Percentiles rank a stretch among this genome's conserved stretches.
These are phyloP conservation scores for Cephalopterus ornatus DNA, from an alignment of 2,113 vertebrate genomes.

Conservation along the genomic window DNA sequence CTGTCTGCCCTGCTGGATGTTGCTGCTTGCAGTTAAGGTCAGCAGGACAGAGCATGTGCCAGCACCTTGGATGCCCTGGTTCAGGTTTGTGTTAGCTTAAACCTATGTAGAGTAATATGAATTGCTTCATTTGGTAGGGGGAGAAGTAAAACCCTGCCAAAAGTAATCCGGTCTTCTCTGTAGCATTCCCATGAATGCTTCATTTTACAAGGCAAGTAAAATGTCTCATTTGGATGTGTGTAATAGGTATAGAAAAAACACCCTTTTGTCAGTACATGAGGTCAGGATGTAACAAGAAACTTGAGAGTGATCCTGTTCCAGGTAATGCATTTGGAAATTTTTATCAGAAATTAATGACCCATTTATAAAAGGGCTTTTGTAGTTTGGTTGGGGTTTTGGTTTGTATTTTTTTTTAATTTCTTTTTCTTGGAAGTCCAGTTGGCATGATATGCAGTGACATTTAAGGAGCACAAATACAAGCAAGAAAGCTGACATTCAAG, in stretches of 20 bases:
- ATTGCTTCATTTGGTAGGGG: not conserved
- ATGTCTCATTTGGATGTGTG: not conserved
- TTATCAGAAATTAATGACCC: conserved; percentile 29
- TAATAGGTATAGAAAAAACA: not conserved
- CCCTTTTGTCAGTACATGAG: not conserved
- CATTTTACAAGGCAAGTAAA: not conserved
- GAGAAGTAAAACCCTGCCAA: not conserved
- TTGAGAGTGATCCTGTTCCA: conserved; percentile 30
- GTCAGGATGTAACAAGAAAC: conserved; percentile 17
- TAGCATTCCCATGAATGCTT: not conserved
- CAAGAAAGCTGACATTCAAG: conserved; percentile 26
- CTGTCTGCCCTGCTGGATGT: not conserved
- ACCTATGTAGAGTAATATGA: not conserved
- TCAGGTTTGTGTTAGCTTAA: not conserved
- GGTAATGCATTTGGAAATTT: conserved; percentile 45
- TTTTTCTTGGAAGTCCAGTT: not conserved
- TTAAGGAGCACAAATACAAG: conserved; percentile 18
- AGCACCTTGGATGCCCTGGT: not conserved
- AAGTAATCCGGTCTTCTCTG: not conserved
- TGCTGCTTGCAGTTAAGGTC: not conserved
- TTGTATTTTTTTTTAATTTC: not conserved
- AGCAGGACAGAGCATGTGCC: not conserved
- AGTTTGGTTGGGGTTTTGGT: not conserved
- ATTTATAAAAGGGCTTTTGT: conserved; percentile 44
- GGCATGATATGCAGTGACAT: not conserved